Evolutionary conservation across 2,888 invertebrate genomes (phyloP).

Genomic region (Tanypteryx hageni): DNA sequence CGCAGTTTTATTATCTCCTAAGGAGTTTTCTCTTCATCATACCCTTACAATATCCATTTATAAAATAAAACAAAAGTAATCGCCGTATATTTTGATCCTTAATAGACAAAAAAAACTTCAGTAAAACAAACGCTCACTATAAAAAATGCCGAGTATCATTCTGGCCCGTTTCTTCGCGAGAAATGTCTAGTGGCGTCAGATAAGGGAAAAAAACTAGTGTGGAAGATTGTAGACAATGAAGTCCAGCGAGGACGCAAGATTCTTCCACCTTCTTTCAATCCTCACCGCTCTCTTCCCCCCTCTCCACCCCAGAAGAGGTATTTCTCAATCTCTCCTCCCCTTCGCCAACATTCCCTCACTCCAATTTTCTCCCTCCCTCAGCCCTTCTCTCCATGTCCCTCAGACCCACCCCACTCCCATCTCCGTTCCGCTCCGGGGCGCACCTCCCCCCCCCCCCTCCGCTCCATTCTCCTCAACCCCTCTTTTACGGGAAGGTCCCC

Average conservation of each 20-base stretch:
- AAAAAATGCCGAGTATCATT: too few species aligned
- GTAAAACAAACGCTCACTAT: too few species aligned
- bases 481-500: conserved; percentile 17
- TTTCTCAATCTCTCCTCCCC: conserved; percentile 16
- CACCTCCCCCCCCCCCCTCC: conserved; percentile 34
- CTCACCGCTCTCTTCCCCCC: background rate
- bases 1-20: too few species aligned
- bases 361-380: background rate
- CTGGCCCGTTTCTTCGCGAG: too few species aligned
- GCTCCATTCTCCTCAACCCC: background rate
- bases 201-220: too few species aligned
- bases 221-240: background rate
- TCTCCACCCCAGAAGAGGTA: background rate
- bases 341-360: too few species aligned
- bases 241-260: background rate
- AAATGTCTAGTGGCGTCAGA: too few species aligned
- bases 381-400: background rate
- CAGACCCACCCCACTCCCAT: background rate
- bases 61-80: too few species aligned
- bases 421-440: conserved; percentile 51
- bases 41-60: too few species aligned
- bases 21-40: too few species aligned
- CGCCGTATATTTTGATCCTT: too few species aligned
- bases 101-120: too few species aligned
- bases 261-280: background rate